Evolutionary conservation across 2,113 vertebrate genomes (phyloP), one percentile per base, ranked within the genome.

Genomic region (Xerus inauris): DNA sequence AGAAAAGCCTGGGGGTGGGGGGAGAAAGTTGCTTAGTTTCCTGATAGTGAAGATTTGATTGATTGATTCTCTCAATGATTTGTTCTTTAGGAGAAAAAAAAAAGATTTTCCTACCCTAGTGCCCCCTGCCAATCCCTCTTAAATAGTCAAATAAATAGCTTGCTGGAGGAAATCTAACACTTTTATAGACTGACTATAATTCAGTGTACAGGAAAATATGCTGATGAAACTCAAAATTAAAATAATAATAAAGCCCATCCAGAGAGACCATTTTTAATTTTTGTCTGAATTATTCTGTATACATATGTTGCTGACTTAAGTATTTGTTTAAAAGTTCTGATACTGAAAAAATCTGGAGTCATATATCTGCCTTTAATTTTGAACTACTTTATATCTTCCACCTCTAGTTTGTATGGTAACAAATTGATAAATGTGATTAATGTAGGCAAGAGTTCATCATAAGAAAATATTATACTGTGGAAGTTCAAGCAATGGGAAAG

Each of bases 141-240:
- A 87, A 51, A 9, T 75, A 0, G 62, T 69, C 65, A 97, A 95
- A 93, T 96, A 95, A 97, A 94, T 65, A 97, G 20, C 16, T 91
- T 96, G 42, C 3, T 94, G 42, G n/a, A 96, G 47, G 80, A 96
- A 97, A 14, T 6, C 1, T 92, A 92, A 94, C n/a, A 96, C 26
- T 90, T 97, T 96, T 97, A 94, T 94, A 75, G 51, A 64, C 81
- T 95, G 64, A 62, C 92, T 96, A 3, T 93, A 97, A 97, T 95
- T 97, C 47, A 97, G 28, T 26, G 62, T 90, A 54, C 49, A 85
- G 45, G 90, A 94, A 83, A 96, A 95, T 85, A 62, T 94, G 40
- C 30, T 95, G 88, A 93, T 97, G 88, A 97, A 87, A 47, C 67
- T 76, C 54, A 83, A 96, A 98, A 97, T 97, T 93, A 94, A 98